Base-by-base conservation (phyloP, 2,888 invertebrate species). In the Autographa gamma region DNA sequence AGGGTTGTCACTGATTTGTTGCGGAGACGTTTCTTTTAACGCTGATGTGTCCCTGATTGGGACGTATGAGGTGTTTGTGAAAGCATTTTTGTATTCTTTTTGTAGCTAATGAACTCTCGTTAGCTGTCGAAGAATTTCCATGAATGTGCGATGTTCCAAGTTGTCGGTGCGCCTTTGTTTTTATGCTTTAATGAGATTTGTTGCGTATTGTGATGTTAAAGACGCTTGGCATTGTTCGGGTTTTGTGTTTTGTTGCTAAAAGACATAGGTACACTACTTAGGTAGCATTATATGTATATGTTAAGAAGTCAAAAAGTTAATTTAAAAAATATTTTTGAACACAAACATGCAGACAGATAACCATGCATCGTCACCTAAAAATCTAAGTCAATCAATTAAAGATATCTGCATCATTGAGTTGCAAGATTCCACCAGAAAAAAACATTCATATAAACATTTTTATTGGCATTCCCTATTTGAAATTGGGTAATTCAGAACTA, bases 1-100 rank as follows among this genome's bases (percentile, higher is more conserved):
- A 93, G 92, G 92, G 93, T 86, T 94, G 94, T 91, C 93, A 91
- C 91, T 91, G 93, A 93, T 94, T 93, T 93, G 94, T 93, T 91
- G 90, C 86, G 81, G 89, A 90, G 92, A 94, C 91, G 89, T 92
- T 93, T 93, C 93, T 93, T 92, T 93, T 93, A 93, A 86, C 90
- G 86, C 84, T 93, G 93, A 93, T 93, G 91, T 90, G 90, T 85
- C 90, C 86, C 86, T 94, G 93, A 94, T 94, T 93, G 93, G 92
- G 90, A 92, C 89, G 90, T 90, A 92, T 89, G 93, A 92, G 91
- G 90, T 92, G 91, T 90, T 89, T 87, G 87, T 86, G 83, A 85
- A 81, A 80, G 83, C 84, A 87, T 90, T 89, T 90, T 89, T 89
- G 88, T 89, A 84, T 89, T 88, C 88, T 91, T 90, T 90, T 90